Conservation (phyloP, 2,113 vertebrate species). For the Phylloscopus whistleri region DNA sequence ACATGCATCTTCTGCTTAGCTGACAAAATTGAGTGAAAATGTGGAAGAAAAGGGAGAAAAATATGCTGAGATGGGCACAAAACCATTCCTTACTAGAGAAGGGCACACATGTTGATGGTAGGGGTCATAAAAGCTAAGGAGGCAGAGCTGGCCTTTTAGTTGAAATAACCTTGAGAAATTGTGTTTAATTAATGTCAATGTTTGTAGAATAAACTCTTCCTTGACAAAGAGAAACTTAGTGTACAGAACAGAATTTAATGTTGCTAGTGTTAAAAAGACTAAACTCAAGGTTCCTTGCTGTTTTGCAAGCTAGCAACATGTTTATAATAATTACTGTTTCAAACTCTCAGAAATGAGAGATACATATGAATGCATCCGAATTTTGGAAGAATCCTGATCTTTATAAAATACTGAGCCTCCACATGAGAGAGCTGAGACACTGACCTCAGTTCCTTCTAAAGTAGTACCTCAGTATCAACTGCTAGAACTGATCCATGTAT, state of each 20-base stretch:
- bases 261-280: not conserved
- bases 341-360: not conserved
- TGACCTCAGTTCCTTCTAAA: not conserved
- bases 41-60: not conserved
- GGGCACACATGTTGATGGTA: not conserved
- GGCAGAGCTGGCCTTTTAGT: not conserved
- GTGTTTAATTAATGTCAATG: not conserved
- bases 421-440: not conserved
- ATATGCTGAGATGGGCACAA: not conserved
- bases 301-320: not conserved
- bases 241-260: not conserved
- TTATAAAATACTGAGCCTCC: not conserved
- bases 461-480: not conserved
- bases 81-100: not conserved
- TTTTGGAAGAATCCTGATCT: not conserved
- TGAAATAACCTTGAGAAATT: not conserved
- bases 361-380: not conserved
- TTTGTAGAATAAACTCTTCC: not conserved
- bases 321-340: not conserved
- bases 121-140: not conserved
- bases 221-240: not conserved
- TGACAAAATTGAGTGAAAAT: not conserved
- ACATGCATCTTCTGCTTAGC: not conserved
- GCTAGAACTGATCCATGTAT: not conserved
- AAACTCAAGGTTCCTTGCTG: not conserved